A percentile compares a stretch with the other conserved stretches of the same genome.
phyloP scores from a whole-genome alignment of 2,797 vertebrate species.

The Characodon lateralis region DNA sequence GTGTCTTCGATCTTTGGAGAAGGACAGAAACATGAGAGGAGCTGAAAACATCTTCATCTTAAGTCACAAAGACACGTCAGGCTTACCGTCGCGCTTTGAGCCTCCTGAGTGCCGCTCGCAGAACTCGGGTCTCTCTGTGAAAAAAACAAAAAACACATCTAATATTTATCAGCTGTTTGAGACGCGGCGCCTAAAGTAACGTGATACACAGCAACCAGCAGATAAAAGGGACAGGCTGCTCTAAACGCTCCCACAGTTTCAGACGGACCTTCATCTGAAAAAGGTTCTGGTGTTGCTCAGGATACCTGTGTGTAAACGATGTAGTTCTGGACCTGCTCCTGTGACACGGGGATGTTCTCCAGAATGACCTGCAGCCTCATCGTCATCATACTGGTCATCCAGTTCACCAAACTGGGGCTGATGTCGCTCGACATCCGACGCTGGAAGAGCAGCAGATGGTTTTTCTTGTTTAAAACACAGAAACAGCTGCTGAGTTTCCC shows the following conservation, averaged over 20 bases:
- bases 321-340: conserved; percentile 87
- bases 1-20: conserved; percentile 79
- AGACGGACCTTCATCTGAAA: background rate
- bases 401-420: conserved; percentile 91
- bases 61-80: background rate
- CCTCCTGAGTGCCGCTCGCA: conserved; percentile 52
- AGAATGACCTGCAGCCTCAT: conserved; percentile 91
- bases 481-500: background rate
- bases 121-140: conserved; percentile 69
- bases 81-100: conserved; percentile 66
- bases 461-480: background rate
- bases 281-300: background rate
- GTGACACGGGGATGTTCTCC: conserved; percentile 89
- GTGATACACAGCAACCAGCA: conserved; percentile 43
- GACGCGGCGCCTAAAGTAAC: conserved; percentile 44
- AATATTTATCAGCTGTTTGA: conserved; percentile 66
- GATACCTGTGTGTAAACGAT: conserved; percentile 70
- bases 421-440: conserved; percentile 91
- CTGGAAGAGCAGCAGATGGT: conserved; percentile 62
- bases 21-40: conserved; percentile 16
- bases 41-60: background rate
- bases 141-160: conserved; percentile 48
- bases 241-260: no score
- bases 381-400: conserved; percentile 94
- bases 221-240: conserved; percentile 8